Evolutionary conservation across 1,140 invertebrate species (phyloP).

Genomic region (Neocloeon triangulifer): DNA sequence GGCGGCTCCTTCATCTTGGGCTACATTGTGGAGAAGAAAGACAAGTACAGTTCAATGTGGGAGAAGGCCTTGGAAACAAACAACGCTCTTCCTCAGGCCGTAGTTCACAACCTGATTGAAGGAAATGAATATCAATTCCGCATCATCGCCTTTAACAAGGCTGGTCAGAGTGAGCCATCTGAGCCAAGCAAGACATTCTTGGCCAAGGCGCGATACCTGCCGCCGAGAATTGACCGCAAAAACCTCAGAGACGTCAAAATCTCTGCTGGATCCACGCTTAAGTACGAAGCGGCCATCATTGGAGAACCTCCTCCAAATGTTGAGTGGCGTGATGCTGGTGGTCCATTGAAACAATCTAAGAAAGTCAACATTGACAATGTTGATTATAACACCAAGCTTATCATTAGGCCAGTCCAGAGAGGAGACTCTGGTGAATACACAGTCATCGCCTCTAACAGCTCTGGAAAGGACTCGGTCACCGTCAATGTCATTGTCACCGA

Average conservation of each 20-base stretch:
- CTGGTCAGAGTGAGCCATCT: constrained; percentile 71
- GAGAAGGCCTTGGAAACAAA: constrained; percentile 70
- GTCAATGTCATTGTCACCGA: constrained; percentile 82
- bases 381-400: constrained; percentile 72
- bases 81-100: constrained; percentile 39
- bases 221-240: constrained; percentile 85
- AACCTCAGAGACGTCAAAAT: constrained; percentile 71
- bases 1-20: constrained; percentile 81
- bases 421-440: constrained; percentile 73
- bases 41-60: constrained; percentile 75
- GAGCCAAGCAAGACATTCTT: constrained; percentile 70
- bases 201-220: constrained; percentile 79
- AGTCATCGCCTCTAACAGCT: constrained; percentile 63
- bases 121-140: constrained; percentile 97
- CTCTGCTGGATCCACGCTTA: constrained; percentile 77
- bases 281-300: constrained; percentile 73
- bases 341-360: constrained; percentile 28
- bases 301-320: constrained; percentile 80
- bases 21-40: constrained; percentile 92
- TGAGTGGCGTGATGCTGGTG: constrained; percentile 59
- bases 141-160: constrained; percentile 89
- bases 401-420: constrained; percentile 52
- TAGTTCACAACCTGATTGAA: constrained; percentile 73
- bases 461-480: constrained; percentile 69
- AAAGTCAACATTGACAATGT: constrained; percentile 56